phyloP scores from a whole-genome alignment of 2,113 vertebrate species.

The Uropsilus gracilis region DNA sequence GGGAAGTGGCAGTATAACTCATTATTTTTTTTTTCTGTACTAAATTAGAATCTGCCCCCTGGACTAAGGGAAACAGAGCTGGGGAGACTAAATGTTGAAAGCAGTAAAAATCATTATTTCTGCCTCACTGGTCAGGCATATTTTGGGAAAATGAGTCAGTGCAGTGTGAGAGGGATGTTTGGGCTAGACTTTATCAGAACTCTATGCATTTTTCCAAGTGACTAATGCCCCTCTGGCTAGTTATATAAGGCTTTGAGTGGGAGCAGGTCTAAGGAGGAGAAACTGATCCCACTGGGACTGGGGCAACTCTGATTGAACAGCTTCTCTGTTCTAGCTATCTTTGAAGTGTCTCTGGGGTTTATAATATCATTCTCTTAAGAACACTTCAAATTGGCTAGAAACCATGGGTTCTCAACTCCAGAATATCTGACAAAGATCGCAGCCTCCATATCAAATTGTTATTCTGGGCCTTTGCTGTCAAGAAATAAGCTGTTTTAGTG shows the following conservation, averaged over 20 bases:
- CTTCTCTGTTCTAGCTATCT: not conserved
- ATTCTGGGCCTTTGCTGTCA: not conserved
- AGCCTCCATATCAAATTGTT: fast-evolving
- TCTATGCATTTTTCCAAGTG: slow-evolving; percentile 8
- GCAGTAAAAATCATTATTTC: slow-evolving; percentile 47
- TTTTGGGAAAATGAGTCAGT: slow-evolving; percentile 70
- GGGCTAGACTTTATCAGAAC: slow-evolving; percentile 18
- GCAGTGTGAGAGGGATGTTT: not conserved
- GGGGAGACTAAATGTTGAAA: not conserved
- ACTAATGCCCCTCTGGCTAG: slow-evolving; percentile 26
- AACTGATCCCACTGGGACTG: not conserved
- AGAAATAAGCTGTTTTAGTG: not conserved
- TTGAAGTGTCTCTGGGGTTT: not conserved
- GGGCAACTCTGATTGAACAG: not conserved
- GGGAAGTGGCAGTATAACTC: not conserved
- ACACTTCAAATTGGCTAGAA: not conserved
- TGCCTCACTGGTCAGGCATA: slow-evolving; percentile 59
- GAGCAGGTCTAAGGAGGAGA: not conserved
- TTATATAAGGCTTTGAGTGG: slow-evolving; percentile 26
- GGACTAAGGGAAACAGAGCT: not conserved
- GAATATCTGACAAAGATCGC: not conserved
- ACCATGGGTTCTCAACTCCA: not conserved
- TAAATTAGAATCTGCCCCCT: slow-evolving; percentile 42
- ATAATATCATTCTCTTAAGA: not conserved
- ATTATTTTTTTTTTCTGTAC: not conserved